Base-by-base conservation (phyloP, 1,140 invertebrate genomes). In the Bombus waltoni region DNA sequence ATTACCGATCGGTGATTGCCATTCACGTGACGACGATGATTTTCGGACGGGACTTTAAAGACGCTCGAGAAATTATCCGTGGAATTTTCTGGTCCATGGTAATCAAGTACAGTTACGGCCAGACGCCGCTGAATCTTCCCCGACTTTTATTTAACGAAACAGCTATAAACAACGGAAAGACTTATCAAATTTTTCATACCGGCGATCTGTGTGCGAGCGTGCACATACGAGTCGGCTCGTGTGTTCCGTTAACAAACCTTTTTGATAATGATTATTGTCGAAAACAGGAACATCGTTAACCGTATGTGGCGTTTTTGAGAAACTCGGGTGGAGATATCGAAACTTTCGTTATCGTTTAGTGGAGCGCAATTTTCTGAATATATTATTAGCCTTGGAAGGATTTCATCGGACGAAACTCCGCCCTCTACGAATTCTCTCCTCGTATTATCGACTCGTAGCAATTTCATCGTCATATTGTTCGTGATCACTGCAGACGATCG, bases 101-200 rank as follows among this genome's bases (percentile, higher is more conserved):
- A 85, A 85, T 85, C 83, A 85, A 85, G 83, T 85, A 85, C 83
- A 85, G 83, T 85, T 85, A 85, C 42, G 47, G n/a, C 10, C 75
- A 28, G 10, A 76, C 35, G 22, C 15, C 38, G 8, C 35, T 44
- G 47, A 25, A 70, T 70, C 35, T 44, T 66, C n/a, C 42, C 32
- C 35, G 47, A 59, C 25, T 47, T 77, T 70, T 70, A 76, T 83
- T 83, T 70, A 75, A 75, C 57, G 71, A 75, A 75, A 38, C 11
- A 4, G 40, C 11, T 74, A n/a, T 44, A 73, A 59, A 73, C 38
- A 59, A 81, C 44, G 22, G 3, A 35, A 1, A 38, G 62, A 3
- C 25, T 83, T 68, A 68, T 81, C 79, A 62, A 42, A 35, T 3
- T 32, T 32, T 81, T 42, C 47, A 18, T 68, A 15, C 25, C 32